phyloP scores from a whole-genome alignment of 2,888 invertebrate species.

The Apamea crenata region DNA sequence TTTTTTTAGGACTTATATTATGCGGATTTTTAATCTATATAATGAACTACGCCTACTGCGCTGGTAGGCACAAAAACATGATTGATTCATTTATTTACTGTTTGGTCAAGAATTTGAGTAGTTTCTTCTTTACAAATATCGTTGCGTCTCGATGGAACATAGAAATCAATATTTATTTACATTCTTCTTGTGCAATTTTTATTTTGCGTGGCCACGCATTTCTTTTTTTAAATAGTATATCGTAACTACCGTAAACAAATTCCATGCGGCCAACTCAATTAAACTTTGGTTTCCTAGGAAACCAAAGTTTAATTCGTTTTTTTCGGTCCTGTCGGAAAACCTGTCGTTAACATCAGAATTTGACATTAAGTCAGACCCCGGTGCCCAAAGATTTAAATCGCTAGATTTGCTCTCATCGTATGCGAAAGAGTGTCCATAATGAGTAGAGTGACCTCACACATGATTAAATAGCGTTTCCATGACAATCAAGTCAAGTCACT shows the following conservation, averaged over 20 bases:
- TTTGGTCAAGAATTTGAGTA: not conserved
- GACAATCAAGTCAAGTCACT: not conserved
- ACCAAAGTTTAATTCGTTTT: too few species aligned
- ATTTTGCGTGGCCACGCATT: not conserved
- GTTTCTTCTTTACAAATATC: not conserved
- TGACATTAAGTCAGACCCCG: not conserved
- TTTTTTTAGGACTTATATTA: constrained; percentile 15
- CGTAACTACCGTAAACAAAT: not conserved
- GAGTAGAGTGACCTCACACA: not conserved
- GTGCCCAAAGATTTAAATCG: not conserved
- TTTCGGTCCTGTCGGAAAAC: too few species aligned
- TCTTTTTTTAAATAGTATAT: not conserved
- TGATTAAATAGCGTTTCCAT: not conserved
- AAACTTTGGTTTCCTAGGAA: too few species aligned
- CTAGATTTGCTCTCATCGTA: not conserved
- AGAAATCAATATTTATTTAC: not conserved
- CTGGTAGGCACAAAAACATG: not conserved
- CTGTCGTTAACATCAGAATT: not conserved
- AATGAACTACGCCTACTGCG: not conserved
- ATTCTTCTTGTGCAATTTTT: not conserved
- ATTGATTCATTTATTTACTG: not conserved
- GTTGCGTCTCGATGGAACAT: not conserved
- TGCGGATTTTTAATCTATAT: not conserved
- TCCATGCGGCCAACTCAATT: not conserved
- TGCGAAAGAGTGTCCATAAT: not conserved